phyloP scores from a whole-genome alignment of 1,140 invertebrate species.

The Drosophila watanabei region DNA sequence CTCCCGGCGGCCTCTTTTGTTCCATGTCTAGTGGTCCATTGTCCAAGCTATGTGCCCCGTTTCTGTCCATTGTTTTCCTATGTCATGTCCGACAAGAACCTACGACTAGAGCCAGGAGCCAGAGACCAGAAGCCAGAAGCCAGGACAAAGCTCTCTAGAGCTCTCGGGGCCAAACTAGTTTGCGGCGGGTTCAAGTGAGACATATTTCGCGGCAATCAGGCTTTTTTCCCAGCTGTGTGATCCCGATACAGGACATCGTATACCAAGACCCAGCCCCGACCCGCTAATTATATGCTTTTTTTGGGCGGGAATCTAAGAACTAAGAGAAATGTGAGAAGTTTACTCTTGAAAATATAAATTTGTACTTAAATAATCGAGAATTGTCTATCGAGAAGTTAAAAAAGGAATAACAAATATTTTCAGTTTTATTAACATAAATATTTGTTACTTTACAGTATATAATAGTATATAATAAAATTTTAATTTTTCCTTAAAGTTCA shows the following conservation, averaged over 20 bases:
- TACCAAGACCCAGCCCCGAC: neutral
- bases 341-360: neutral
- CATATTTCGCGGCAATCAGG: slow-evolving; percentile 49
- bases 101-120: slow-evolving; percentile 2
- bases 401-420: too few species aligned
- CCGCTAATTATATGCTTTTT: slow-evolving; percentile 42
- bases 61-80: slow-evolving; percentile 46
- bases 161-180: slow-evolving; percentile 41
- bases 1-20: slow-evolving; percentile 18
- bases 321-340: neutral
- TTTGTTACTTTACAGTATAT: too few species aligned
- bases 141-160: slow-evolving; percentile 25
- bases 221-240: slow-evolving; percentile 33
- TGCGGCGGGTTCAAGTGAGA: slow-evolving; percentile 29
- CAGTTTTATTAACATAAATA: too few species aligned
- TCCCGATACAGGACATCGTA: slow-evolving; percentile 1
- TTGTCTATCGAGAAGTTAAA: neutral
- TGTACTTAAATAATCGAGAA: neutral
- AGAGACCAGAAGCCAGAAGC: neutral
- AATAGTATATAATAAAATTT: too few species aligned
- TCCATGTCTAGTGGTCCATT: slow-evolving; percentile 15
- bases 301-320: slow-evolving; percentile 10
- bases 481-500: too few species aligned
- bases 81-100: slow-evolving; percentile 50
- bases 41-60: neutral